Percentiles rank a stretch among this genome's conserved stretches.
Conservation (phyloP, 2,888 invertebrate species). For the Matsumyia berberina region DNA sequence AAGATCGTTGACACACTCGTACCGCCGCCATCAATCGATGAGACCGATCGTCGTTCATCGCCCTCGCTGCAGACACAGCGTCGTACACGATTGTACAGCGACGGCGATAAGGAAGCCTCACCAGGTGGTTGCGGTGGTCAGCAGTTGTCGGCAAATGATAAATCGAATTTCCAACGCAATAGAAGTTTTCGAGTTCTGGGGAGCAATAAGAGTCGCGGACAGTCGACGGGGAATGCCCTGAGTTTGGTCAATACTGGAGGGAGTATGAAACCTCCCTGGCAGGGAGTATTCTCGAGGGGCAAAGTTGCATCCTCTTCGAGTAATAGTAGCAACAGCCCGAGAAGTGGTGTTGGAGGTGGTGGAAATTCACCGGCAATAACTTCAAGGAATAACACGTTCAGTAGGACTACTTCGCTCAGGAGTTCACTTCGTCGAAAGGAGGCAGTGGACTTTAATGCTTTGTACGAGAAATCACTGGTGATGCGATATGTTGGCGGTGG, state of each 20-base stretch:
- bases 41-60: slow-evolving; percentile 71
- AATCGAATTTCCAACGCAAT: slow-evolving; percentile 76
- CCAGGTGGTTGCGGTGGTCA: slow-evolving; percentile 49
- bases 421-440: slow-evolving; percentile 82
- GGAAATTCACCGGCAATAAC: slow-evolving; percentile 43
- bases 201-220: slow-evolving; percentile 47
- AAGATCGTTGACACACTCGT: slow-evolving; percentile 74
- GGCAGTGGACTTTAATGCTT: slow-evolving; percentile 81
- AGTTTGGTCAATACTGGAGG: slow-evolving; percentile 26
- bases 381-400: slow-evolving; percentile 70
- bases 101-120: slow-evolving; percentile 77
- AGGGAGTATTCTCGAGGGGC: slow-evolving; percentile 76
- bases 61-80: slow-evolving; percentile 33
- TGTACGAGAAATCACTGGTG: slow-evolving; percentile 82
- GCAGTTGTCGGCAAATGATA: slow-evolving; percentile 54
- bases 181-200: slow-evolving; percentile 77
- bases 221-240: slow-evolving; percentile 25
- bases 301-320: slow-evolving; percentile 48
- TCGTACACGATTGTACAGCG: slow-evolving; percentile 78
- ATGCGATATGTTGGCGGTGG: slow-evolving; percentile 79
- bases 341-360: slow-evolving; percentile 36
- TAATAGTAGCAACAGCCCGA: slow-evolving; percentile 27
- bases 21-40: slow-evolving; percentile 71
- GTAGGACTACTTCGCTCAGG: slow-evolving; percentile 78
- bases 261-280: slow-evolving; percentile 77